Evolutionary conservation across 2,113 vertebrate species (phyloP), one percentile per base, ranked within the genome.

Genomic region (Gasterosteus aculeatus): DNA sequence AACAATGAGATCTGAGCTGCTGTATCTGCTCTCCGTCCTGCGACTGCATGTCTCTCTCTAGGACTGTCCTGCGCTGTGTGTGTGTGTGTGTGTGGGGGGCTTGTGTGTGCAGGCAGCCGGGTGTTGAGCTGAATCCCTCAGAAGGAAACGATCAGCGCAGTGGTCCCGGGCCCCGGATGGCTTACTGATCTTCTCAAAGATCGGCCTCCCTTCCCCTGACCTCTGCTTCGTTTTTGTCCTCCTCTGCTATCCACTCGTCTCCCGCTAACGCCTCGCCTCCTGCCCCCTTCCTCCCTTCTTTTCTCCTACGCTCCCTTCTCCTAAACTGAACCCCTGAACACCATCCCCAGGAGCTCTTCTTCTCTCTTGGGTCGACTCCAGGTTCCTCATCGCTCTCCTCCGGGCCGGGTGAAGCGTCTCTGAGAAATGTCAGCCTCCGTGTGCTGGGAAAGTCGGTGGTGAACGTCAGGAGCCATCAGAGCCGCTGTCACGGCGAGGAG

Each of bases 381-480:
- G 92, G 92, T 94, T 84, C 95, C 88, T 88, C 53, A 29, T 84
- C 84, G 88, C 85, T 78, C 82, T 95, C 95, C 93, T 41, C 89
- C 90, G 93, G 22, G 93, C 92, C 93, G 80, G 82, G 63, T 93
- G 88, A 26, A 26, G 22, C 22, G 22, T 84, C 81, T 87, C 88
- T 87, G 87, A 91, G 88, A 94, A 95, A 95, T 94, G 94, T 95
- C 95, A 94, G 93, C 91, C 94, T 95, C 95, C 93, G 91, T 95
- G 94, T 93, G 92, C 92, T 88, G 87, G 19, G 65, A 58, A 90
- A 94, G 92, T 94, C 82, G 91, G 90, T 92, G 92, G 87, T 92
- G 87, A 91, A 94, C 92, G 95, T 96, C 95, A 95, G 91, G 76
- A 91, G 91, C 87, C 94, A 96, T 96, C 95, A 94, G 94, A 84